phyloP scores from a whole-genome alignment of 2,113 vertebrate species.

The Tenrec ecaudatus region DNA sequence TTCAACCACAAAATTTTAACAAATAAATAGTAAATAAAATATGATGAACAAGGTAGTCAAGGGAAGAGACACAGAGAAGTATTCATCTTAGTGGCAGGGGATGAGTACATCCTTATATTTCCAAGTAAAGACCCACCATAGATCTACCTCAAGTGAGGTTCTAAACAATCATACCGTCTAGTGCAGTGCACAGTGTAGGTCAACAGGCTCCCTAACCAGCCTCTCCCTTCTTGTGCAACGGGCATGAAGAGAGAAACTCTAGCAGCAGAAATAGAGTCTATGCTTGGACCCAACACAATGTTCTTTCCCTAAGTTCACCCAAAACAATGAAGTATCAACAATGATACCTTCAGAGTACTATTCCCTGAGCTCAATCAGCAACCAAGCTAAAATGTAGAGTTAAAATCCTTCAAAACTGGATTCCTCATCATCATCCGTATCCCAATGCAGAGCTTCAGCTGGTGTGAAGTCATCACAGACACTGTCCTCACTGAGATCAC shows the following conservation, averaged over 20 bases:
- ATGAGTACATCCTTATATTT: not conserved
- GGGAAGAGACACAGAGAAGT: not conserved
- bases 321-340: too few species aligned
- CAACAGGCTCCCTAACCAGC: not conserved
- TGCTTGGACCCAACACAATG: not conserved
- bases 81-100: not conserved
- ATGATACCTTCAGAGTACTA: too few species aligned
- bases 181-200: too few species aligned
- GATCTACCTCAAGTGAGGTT: not conserved
- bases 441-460: too few species aligned
- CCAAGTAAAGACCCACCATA: not conserved
- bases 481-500: too few species aligned
- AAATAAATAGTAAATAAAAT: not conserved
- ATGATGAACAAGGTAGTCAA: not conserved
- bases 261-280: not conserved
- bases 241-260: not conserved
- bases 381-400: too few species aligned
- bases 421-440: too few species aligned
- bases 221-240: not conserved
- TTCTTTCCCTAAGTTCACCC: not conserved
- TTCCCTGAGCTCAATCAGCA: too few species aligned
- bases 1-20: too few species aligned
- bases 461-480: too few species aligned
- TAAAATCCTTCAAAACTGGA: too few species aligned
- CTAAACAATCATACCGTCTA: not conserved